Conservation (phyloP, 2,113 vertebrate genomes). For the Neogobius melanostomus region DNA sequence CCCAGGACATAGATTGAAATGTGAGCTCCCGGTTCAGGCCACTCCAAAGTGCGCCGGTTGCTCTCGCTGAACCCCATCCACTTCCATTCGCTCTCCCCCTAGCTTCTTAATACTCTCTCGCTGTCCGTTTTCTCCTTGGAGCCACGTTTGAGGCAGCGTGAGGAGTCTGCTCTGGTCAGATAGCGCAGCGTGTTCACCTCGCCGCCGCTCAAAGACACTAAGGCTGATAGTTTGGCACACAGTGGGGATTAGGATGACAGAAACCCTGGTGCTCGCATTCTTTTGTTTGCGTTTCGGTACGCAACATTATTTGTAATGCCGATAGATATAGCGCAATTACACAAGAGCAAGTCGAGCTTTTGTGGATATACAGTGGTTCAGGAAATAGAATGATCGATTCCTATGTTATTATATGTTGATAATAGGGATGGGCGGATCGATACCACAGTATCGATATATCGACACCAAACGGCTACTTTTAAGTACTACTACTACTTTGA, state of each 20-base stretch:
- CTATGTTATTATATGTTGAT: too few species aligned
- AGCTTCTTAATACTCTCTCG: constrained; percentile 41
- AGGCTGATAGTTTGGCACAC: constrained; percentile 23
- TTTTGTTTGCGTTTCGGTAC: background rate
- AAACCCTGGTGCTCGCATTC: constrained; percentile 5
- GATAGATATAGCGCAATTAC: background rate
- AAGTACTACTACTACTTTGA: too few species aligned
- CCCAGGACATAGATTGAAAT: constrained; percentile 64
- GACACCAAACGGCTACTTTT: too few species aligned
- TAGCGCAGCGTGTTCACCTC: constrained; percentile 26
- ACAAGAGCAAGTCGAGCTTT: too few species aligned
- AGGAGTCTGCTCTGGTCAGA: constrained; percentile 45
- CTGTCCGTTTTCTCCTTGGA: constrained; percentile 25
- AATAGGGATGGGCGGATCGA: too few species aligned
- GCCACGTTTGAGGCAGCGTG: constrained; percentile 32
- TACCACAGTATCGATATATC: too few species aligned
- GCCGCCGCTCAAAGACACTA: constrained; percentile 29
- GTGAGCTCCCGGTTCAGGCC: constrained; percentile 49
- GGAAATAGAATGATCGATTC: too few species aligned
- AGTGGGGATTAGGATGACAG: constrained; percentile 12
- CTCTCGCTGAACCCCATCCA: background rate
- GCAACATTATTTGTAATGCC: constrained; percentile 6
- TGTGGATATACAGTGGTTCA: background rate
- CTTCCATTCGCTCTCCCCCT: constrained; percentile 30
- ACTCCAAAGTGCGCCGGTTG: constrained; percentile 23